Conservation (phyloP, 2,797 vertebrate species). For the Enteromius radiatus region DNA sequence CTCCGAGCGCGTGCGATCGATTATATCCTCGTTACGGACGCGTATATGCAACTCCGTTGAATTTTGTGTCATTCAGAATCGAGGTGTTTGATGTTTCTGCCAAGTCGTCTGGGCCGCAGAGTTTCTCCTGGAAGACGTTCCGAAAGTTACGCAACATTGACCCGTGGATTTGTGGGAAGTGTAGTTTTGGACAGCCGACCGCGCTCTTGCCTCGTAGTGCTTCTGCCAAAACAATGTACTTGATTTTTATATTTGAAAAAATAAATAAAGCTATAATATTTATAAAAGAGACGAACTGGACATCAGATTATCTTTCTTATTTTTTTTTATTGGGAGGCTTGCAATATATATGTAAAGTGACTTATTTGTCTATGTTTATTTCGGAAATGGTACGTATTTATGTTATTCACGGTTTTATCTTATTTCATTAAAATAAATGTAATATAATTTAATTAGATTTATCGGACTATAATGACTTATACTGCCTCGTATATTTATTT, state of each 20-base stretch:
- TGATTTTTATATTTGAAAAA: too few relatives aligned
- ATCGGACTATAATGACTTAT: neutral
- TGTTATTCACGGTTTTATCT: neutral
- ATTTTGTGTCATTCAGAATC: constrained; percentile 49
- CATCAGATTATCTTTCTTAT: neutral
- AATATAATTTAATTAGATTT: neutral
- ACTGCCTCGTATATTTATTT: neutral
- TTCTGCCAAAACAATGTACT: neutral
- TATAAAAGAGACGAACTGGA: neutral
- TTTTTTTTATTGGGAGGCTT: neutral
- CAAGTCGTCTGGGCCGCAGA: constrained; percentile 70
- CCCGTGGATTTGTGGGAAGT: constrained; percentile 70
- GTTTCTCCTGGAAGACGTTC: constrained; percentile 70
- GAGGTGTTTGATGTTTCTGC: constrained; percentile 73
- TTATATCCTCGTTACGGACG: constrained; percentile 37
- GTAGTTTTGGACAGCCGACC: constrained; percentile 57
- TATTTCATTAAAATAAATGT: neutral
- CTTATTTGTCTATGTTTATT: neutral
- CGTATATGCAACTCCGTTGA: constrained; percentile 22
- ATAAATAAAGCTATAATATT: neutral
- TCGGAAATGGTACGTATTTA: neutral
- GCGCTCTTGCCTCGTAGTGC: neutral
- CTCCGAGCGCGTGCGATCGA: constrained; percentile 17
- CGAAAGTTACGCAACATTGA: constrained; percentile 74
- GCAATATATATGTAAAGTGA: neutral